Percentiles rank a stretch among this genome's conserved stretches.
phyloP scores from a whole-genome alignment of 2,113 vertebrate species.

The Pelecanus crispus region DNA sequence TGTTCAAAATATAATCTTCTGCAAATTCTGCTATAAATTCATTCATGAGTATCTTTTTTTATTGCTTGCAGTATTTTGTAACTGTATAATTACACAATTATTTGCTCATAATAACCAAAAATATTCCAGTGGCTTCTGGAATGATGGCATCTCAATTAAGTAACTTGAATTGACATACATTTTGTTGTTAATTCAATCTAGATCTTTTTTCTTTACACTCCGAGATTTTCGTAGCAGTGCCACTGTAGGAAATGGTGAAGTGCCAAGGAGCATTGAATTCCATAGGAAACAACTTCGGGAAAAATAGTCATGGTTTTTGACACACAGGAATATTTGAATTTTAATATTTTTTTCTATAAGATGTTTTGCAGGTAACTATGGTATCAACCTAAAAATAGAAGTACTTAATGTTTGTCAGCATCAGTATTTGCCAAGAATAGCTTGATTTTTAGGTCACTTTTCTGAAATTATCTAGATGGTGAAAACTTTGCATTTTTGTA shows the following conservation, averaged over 20 bases:
- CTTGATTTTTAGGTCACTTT: background rate
- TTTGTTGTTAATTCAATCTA: background rate
- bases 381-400: background rate
- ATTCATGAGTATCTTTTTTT: background rate
- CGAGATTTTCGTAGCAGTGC: background rate
- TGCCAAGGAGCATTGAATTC: background rate
- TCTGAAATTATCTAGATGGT: background rate
- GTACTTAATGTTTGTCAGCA: background rate
- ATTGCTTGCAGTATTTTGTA: background rate
- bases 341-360: background rate
- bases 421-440: background rate
- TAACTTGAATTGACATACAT: background rate
- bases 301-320: background rate
- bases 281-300: background rate
- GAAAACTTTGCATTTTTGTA: background rate
- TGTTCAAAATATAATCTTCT: background rate
- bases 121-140: background rate
- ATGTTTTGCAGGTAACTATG: background rate
- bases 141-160: background rate
- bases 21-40: background rate
- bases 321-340: background rate
- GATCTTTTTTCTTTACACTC: background rate
- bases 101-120: background rate
- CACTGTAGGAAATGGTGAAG: background rate
- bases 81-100: background rate